Evolutionary conservation across 2,113 vertebrate species (phyloP), one percentile per base, ranked within the genome.

Genomic region (Platichthys flesus): DNA sequence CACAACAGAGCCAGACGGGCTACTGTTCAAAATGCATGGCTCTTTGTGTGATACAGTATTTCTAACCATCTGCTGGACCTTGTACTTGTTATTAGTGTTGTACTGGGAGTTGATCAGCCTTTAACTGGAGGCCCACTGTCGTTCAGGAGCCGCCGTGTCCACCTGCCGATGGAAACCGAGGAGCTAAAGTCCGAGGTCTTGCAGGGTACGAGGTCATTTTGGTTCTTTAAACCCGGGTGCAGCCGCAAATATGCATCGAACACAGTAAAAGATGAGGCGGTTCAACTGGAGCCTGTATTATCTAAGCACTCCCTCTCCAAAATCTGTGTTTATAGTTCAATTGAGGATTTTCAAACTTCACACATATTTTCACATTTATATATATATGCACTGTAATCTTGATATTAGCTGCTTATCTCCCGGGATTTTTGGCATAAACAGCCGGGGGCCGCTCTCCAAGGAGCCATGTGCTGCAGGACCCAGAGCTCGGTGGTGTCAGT

Each of bases 401-500:
- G 82, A 84, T 88, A 67, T 82, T 78, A 45, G 66, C 69, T 89
- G 67, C 64, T 63, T 75, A 6, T 86, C 61, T 86, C 45, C 67
- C 71, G 64, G 40, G 14, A 31, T 7, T 82, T 78, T 78, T 88
- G 81, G 75, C 67, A 79, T 73, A 86, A 84, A 86, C 85, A 87
- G 72, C 72, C 20, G 77, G 55, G 58, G 13, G 55, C 21, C 31
- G 49, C 71, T 83, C 68, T 59, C 9, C 14, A 18, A 74, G 64
- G 76, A 68, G 64, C 47, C 3, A 4, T 76, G 62, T 81, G 68
- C 81, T 79, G 3, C 3, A 51, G 40, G 47, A 51, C 47, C 47
- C 47, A 20, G 45, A 47, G 45, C 60, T 82, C 18, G 37, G 51
- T 31, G 31, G 31, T 31, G 31, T 31, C 31, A 31, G 31, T 31